Conservation (phyloP, 2,113 vertebrate genomes). For the Myanophis thanlyinensis region DNA sequence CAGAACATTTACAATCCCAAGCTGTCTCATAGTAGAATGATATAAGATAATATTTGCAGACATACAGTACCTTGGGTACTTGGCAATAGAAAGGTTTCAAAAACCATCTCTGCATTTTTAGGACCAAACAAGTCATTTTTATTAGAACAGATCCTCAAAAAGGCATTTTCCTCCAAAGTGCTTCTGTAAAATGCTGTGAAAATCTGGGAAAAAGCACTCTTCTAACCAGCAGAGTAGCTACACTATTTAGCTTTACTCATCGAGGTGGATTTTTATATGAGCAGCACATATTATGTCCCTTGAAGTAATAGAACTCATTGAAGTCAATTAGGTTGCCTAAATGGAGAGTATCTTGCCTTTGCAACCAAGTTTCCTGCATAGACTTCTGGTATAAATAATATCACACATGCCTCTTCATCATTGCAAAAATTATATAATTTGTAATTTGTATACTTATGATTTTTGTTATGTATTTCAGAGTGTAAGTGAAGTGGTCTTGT, state of each 20-base stretch:
- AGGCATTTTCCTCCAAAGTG: neutral
- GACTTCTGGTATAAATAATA: neutral
- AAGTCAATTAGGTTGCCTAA: neutral
- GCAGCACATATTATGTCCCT: neutral
- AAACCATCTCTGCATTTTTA: neutral
- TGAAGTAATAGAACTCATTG: neutral
- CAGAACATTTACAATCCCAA: constrained; percentile 32
- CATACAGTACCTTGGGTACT: constrained; percentile 9
- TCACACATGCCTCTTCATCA: neutral
- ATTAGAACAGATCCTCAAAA: neutral
- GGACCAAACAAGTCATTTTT: neutral
- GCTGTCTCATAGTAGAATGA: constrained; percentile 26
- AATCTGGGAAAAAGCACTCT: neutral
- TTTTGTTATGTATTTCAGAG: neutral
- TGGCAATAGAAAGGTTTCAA: neutral
- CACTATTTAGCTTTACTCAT: neutral
- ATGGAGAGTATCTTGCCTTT: neutral
- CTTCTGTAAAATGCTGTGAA: neutral
- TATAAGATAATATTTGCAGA: constrained; percentile 39
- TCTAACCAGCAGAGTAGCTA: neutral
- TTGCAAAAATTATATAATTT: neutral
- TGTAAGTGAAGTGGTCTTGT: neutral
- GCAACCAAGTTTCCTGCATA: neutral
- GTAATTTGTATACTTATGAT: neutral
- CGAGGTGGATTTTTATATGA: neutral